Evolutionary conservation across 2,888 invertebrate species (phyloP).

Genomic region (Glaucopsyche alexis): DNA sequence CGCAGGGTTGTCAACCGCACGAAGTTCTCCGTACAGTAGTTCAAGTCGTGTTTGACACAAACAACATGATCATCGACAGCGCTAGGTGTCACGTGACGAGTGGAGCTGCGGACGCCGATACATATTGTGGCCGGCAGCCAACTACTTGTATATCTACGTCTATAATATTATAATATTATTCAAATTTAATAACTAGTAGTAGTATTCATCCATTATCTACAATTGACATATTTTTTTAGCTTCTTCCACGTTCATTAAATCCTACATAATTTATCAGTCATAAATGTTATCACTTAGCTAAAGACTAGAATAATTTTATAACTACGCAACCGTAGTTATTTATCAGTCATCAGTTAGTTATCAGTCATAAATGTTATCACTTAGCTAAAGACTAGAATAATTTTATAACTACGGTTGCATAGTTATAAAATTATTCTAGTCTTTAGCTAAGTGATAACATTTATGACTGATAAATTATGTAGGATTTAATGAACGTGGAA

Average conservation of each 20-base stretch:
- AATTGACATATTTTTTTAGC: not conserved
- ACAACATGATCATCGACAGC: not conserved
- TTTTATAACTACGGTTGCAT: too few relatives aligned
- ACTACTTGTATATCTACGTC: not conserved
- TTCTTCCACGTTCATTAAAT: not conserved
- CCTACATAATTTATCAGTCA: not conserved
- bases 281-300: not conserved
- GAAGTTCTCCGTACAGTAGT: too few relatives aligned
- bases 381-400: too few relatives aligned
- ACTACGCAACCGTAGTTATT: constrained; percentile 1
- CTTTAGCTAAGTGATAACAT: not conserved
- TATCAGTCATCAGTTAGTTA: too few relatives aligned
- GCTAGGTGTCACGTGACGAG: not conserved
- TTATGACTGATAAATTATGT: not conserved
- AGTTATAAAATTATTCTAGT: not conserved
- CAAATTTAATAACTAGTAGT: not conserved
- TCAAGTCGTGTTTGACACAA: too few relatives aligned
- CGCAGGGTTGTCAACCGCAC: too few relatives aligned
- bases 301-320: not conserved
- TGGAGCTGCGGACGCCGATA: not conserved
- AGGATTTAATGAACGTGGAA: not conserved
- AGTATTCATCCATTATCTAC: not conserved
- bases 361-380: too few relatives aligned
- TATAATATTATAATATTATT: not conserved
- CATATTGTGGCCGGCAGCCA: not conserved